A percentile compares a stretch with the other conserved stretches of the same genome.
phyloP scores from a whole-genome alignment of 64 coral and sea anemone genomes.

The Montipora foliosa region DNA sequence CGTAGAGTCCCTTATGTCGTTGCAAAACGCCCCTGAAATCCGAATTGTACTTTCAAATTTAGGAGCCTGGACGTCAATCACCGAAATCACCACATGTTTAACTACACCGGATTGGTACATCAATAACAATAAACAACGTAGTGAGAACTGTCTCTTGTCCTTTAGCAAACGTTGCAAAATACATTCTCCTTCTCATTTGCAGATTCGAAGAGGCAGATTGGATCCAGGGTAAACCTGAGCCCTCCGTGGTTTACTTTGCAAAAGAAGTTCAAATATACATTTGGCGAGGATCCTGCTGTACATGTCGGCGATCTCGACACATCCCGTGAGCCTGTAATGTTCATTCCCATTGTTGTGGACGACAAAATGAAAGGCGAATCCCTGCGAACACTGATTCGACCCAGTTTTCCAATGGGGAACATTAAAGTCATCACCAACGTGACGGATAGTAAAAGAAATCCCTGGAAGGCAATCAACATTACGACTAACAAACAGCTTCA shows the following conservation, averaged over 20 bases:
- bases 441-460: not conserved
- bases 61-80: too few relatives aligned
- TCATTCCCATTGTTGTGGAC: not conserved
- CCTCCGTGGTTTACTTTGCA: not conserved
- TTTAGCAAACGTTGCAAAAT: too few relatives aligned
- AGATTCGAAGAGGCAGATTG: too few relatives aligned
- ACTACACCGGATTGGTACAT: too few relatives aligned
- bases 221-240: not conserved
- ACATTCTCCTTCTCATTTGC: too few relatives aligned
- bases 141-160: too few relatives aligned
- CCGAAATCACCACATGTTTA: too few relatives aligned
- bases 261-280: not conserved
- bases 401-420: not conserved
- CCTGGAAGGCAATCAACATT: not conserved
- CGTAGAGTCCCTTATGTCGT: too few relatives aligned
- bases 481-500: not conserved
- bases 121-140: too few relatives aligned
- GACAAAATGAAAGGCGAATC: not conserved
- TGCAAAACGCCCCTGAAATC: too few relatives aligned
- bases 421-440: not conserved
- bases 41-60: too few relatives aligned
- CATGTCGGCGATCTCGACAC: not conserved
- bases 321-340: not conserved
- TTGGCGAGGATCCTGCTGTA: not conserved
- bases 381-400: not conserved